These are phyloP conservation scores for Pangasius sanitwongsei DNA, from an alignment of 2,797 vertebrate genomes.

Conservation along the genomic window DNA sequence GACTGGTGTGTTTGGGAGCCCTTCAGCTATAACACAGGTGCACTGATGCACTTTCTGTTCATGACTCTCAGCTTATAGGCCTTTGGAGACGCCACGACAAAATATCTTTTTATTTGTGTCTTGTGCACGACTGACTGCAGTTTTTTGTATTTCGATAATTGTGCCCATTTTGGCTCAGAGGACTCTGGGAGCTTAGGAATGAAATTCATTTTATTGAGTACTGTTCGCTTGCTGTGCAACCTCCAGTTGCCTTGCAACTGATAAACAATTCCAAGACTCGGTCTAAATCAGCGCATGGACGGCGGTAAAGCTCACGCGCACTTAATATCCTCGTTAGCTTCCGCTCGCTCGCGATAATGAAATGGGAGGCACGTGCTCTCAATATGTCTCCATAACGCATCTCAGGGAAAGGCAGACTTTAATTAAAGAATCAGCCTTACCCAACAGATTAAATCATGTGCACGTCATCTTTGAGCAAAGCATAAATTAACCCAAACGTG, in stretches of 20 bases:
- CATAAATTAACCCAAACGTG: not conserved
- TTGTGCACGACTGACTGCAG: not conserved
- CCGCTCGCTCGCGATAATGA: not conserved
- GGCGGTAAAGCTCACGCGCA: not conserved
- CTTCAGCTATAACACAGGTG: slow-evolving; percentile 8
- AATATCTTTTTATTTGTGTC: not conserved
- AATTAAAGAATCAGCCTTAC: not conserved
- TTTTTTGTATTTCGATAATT: not conserved
- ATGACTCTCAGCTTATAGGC: not conserved
- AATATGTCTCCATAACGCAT: not conserved
- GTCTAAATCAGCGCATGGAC: not conserved
- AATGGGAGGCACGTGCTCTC: not conserved
- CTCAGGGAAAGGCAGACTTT: not conserved
- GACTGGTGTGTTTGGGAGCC: not conserved
- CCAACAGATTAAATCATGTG: not conserved
- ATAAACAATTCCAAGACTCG: not conserved
- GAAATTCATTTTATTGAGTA: not conserved
- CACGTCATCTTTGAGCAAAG: not conserved
- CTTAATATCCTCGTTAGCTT: not conserved
- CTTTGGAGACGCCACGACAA: not conserved
- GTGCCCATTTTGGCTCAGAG: no score
- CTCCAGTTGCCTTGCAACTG: no score
- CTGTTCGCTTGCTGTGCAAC: not conserved
- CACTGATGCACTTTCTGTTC: slow-evolving; percentile 16
- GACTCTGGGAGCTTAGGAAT: not conserved